These are phyloP conservation scores for Turritopsis dohrnii DNA, from an alignment of 30 jellyfish, hydroid and myxozoan species.

Conservation along the genomic window DNA sequence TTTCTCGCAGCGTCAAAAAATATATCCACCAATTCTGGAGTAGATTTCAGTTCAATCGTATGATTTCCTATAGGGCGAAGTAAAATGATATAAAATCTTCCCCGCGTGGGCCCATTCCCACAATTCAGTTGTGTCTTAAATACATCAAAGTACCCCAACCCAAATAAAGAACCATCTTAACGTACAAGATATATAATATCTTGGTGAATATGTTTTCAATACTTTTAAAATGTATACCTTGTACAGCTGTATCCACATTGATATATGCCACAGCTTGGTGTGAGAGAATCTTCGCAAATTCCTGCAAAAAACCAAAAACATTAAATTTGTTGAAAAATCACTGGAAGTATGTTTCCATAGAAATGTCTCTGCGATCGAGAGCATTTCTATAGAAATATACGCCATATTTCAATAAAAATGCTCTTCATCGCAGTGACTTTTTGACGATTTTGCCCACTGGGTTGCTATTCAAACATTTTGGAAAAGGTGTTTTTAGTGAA, in stretches of 20 bases:
- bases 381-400: too few relatives aligned
- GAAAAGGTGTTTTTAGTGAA: too few relatives aligned
- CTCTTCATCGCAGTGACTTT: too few relatives aligned
- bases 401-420: too few relatives aligned
- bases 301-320: slow-evolving; percentile 27
- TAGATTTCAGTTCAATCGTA: slow-evolving; percentile 79
- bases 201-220: too few relatives aligned
- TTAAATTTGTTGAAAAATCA: neutral
- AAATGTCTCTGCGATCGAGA: too few relatives aligned
- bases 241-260: slow-evolving; percentile 91
- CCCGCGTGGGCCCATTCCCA: neutral
- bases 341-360: too few relatives aligned
- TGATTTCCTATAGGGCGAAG: slow-evolving; percentile 59
- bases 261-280: slow-evolving; percentile 96
- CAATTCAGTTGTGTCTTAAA: neutral
- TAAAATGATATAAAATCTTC: too few relatives aligned
- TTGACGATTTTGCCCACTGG: too few relatives aligned
- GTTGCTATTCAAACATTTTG: too few relatives aligned
- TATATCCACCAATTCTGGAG: slow-evolving; percentile 86
- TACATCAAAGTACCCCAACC: neutral
- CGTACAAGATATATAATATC: too few relatives aligned
- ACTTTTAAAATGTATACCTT: slow-evolving; percentile 72
- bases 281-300: slow-evolving; percentile 74
- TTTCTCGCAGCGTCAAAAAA: slow-evolving; percentile 75
- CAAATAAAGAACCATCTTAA: too few relatives aligned